These are phyloP conservation scores for Copidosoma aretas DNA, from an alignment of 2,888 invertebrate species.

Conservation along the genomic window DNA sequence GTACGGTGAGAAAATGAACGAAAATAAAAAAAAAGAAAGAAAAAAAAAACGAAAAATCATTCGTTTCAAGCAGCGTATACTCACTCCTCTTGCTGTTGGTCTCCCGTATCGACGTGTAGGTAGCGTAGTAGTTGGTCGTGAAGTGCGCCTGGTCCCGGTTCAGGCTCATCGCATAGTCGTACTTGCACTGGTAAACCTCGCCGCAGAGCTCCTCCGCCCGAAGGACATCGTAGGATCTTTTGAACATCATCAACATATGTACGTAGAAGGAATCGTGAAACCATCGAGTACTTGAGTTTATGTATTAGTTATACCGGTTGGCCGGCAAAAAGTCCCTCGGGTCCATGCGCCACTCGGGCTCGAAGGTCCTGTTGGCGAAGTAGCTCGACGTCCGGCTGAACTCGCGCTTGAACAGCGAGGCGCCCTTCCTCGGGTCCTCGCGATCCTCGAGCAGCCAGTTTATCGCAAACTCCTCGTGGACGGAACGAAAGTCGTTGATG, in stretches of 20 bases:
- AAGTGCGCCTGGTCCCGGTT: slow-evolving; percentile 86
- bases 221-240: slow-evolving; percentile 64
- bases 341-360: slow-evolving; percentile 75
- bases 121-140: slow-evolving; percentile 82
- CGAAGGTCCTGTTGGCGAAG: slow-evolving; percentile 79
- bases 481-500: slow-evolving; percentile 70
- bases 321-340: slow-evolving; percentile 76
- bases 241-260: too few relatives aligned
- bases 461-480: slow-evolving; percentile 81
- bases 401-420: slow-evolving; percentile 79
- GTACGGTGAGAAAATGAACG: too few relatives aligned
- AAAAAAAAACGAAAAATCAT: not conserved
- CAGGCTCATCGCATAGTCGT: slow-evolving; percentile 85
- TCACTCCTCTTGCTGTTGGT: slow-evolving; percentile 61
- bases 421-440: slow-evolving; percentile 75
- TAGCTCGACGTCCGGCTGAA: slow-evolving; percentile 81
- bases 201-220: slow-evolving; percentile 77
- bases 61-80: too few relatives aligned
- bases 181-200: slow-evolving; percentile 84
- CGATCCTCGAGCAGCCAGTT: slow-evolving; percentile 85
- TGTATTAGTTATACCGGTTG: slow-evolving; percentile 66
- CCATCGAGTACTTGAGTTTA: too few relatives aligned
- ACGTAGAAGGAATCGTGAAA: too few relatives aligned
- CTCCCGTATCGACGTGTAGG: slow-evolving; percentile 64
- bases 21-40: too few relatives aligned